Base-by-base conservation (phyloP, 37 sponge, comb jelly and placozoan genomes). In the Haliclona indistincta region DNA sequence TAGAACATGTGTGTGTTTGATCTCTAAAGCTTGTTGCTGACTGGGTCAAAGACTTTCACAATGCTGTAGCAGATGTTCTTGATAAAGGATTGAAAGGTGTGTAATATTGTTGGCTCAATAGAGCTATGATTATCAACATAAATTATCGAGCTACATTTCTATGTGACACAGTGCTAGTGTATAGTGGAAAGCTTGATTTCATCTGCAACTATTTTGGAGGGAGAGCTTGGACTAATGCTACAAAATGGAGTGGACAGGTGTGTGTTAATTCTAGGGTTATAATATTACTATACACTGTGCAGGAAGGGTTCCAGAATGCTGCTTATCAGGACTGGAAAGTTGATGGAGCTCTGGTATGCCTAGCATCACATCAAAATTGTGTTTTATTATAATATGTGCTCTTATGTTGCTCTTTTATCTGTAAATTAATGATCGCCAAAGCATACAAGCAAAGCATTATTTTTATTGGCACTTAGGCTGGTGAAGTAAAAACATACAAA, bases 131-230 rank as follows among this genome's bases (percentile, higher is more conserved):
- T n/a, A n/a, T n/a, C n/a, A n/a, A n/a, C n/a, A n/a, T n/a, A n/a
- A n/a, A n/a, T n/a, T n/a, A n/a, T n/a, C n/a, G n/a, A n/a, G n/a
- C n/a, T n/a, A n/a, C n/a, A n/a, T n/a, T 47, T 47, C 11, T 58
- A 20, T 26, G 11, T 58, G 22, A 63, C 40, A 39, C 36, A 51
- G 92, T 87, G 30, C 20, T 91, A 25, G 88, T 87, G 55, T 91
- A 91, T 74, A 86, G 80, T 40, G 92, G 92, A 25, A 91, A 91
- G 39, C 77, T 81, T 17, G 92, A 91, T 44, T 86, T 45, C 56
- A 64, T 91, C 25, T 86, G 92, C 55, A 91, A 91, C 62, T 91
- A 91, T 33, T 15, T 87, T 23, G 92, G 92, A 54, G 88, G 88
- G 20, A 44, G 32, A 56, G 84, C 63, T 23, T 91, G 92, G 92